Base-by-base conservation (phyloP, 2,888 invertebrate species). In the Ecliptopera silaceata region DNA sequence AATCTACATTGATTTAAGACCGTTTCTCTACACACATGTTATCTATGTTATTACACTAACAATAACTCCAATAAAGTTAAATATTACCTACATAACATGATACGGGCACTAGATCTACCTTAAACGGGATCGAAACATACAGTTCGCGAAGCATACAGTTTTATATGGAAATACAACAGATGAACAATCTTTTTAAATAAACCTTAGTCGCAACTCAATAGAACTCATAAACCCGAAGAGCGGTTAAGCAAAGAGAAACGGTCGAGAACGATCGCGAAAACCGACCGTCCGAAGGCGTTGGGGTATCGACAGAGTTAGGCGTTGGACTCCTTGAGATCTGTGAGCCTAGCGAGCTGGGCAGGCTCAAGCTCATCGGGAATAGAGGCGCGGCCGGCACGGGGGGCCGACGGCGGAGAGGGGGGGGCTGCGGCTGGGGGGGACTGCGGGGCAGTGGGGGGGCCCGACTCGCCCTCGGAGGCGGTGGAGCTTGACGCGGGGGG, bases 281-380 rank as follows among this genome's bases (percentile, higher is more conserved):
- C 12, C 46, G 66, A 69, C 59, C 68, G 57, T 56, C 56, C 57
- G 36, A 55, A 49, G 56, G 57, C 51, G 49, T 44, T 49, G 22
- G 38, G 67, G 59, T 69, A 64, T 86, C 6, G 8, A 20, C 1
- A 15, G 26, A 42, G 22, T 4, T 96, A 97, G 91, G 97, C 97
- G 86, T 97, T 97, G 61, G 97, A 97, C 87, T 97, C 97, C 84
- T 97, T 97, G 58, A 97, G 93, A 80, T 96, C 96, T 79, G 97
- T 96, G 71, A 97, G 93, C 79, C 96, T 94, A 60, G 97, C 97
- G 72, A 97, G 92, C 82, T 97, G 97, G 77, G 97, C 96, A 22
- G 97, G 96, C 74, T 97, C 97, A 63, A 97, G 92, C 83, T 97
- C 97, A 85, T 97, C 97, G 34, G 97, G 97, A 79, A 97, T 96